Evolutionary conservation across 2,888 invertebrate species (phyloP).

Genomic region (Ametastegia equiseti): DNA sequence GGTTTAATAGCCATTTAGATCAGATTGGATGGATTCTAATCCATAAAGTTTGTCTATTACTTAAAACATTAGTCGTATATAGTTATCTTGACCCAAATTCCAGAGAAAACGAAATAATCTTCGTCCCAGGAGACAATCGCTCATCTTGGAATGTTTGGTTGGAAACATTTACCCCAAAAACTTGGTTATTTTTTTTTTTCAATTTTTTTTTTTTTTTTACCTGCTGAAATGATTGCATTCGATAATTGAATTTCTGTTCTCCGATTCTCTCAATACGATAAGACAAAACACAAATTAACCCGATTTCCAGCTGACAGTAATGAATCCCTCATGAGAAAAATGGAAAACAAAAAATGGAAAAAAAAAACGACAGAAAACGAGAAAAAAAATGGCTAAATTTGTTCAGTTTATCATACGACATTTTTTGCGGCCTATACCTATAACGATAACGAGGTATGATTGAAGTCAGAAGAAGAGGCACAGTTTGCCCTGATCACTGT

Average conservation of each 20-base stretch:
- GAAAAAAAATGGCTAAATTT: neutral
- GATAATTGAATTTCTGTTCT: neutral
- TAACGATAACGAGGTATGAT: neutral
- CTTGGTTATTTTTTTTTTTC: too few relatives aligned
- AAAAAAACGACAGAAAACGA: neutral
- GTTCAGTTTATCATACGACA: neutral
- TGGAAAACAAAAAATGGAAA: neutral
- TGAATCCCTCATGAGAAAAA: neutral
- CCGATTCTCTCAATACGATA: neutral
- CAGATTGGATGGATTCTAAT: neutral
- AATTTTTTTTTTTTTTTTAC: too few relatives aligned
- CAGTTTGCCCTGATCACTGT: neutral
- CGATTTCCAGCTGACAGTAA: neutral
- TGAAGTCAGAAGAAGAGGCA: neutral
- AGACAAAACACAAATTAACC: neutral
- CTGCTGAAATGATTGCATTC: too few relatives aligned
- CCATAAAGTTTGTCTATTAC: neutral
- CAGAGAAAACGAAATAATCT: too few relatives aligned
- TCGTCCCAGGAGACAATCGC: too few relatives aligned
- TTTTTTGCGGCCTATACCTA: neutral
- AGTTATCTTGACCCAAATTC: too few relatives aligned
- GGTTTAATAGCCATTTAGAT: neutral
- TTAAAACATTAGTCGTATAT: too few relatives aligned
- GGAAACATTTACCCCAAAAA: too few relatives aligned
- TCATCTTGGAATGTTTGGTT: too few relatives aligned